Evolutionary conservation across 2,113 vertebrate genomes (phyloP).

Genomic region (Eulemur rufifrons): DNA sequence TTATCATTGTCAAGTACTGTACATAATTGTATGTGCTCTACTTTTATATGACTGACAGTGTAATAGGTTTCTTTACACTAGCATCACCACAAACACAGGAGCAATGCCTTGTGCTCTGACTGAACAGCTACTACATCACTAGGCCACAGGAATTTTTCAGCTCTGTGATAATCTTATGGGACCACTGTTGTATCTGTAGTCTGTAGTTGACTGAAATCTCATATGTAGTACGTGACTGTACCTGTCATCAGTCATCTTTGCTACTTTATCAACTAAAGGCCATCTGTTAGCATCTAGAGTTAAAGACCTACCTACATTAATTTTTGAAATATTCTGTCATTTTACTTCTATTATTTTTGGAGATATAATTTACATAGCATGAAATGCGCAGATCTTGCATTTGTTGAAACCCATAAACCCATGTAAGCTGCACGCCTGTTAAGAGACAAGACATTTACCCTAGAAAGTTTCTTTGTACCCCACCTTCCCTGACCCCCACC

Average conservation of each 20-base stretch:
- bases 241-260: not conserved
- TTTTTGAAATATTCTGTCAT: not conserved
- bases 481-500: not conserved
- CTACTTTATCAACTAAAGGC: constrained; percentile 8
- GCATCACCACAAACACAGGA: not conserved
- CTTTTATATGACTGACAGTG: not conserved
- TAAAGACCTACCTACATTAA: not conserved
- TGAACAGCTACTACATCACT: not conserved
- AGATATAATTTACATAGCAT: not conserved
- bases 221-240: not conserved
- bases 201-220: not conserved
- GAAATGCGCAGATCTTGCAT: not conserved
- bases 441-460: not conserved
- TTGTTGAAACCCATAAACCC: not conserved
- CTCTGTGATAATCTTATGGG: not conserved
- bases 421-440: not conserved
- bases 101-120: not conserved
- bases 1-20: not conserved
- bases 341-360: constrained; percentile 11
- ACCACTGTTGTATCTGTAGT: not conserved
- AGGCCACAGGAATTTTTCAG: not conserved
- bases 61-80: not conserved
- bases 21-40: not conserved
- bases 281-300: not conserved
- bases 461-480: not conserved